These are phyloP conservation scores for Aphelenchoides bicaudatus DNA, from an alignment of 2,888 invertebrate species.

Conservation along the genomic window DNA sequence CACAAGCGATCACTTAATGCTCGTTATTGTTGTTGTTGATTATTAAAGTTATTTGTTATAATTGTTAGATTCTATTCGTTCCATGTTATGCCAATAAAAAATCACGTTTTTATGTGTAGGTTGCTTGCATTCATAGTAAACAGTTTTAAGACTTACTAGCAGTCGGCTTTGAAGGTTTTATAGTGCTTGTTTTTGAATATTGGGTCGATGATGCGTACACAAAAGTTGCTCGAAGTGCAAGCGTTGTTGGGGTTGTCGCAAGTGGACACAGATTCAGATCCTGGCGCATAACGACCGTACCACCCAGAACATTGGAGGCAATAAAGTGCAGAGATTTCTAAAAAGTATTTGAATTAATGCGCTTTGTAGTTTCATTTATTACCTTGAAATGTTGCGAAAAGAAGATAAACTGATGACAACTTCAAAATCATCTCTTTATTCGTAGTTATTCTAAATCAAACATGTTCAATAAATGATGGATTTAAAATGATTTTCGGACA, in stretches of 20 bases:
- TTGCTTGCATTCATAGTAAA: background rate
- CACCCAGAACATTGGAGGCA: conserved; percentile 30
- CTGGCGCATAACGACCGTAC: conserved; percentile 26
- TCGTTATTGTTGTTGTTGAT: conserved; percentile 12
- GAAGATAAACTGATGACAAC: no score
- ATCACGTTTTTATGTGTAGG: no score
- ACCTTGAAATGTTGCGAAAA: no score
- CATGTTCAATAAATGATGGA: no score
- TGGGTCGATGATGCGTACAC: conserved; percentile 30
- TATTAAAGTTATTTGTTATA: background rate
- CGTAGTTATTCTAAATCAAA: no score
- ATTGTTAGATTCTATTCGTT: background rate
- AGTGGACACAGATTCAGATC: conserved; percentile 14
- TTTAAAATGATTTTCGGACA: no score
- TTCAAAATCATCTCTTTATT: no score
- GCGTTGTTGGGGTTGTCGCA: conserved; percentile 30
- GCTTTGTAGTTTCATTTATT: no score
- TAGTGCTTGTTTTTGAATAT: conserved; percentile 22
- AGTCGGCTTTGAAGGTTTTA: conserved; percentile 29
- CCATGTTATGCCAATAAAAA: no score
- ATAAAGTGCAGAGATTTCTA: background rate
- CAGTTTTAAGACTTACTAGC: conserved; percentile 22
- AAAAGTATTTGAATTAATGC: conserved; percentile 2
- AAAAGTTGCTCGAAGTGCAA: conserved; percentile 26
- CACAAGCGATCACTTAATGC: background rate